Conservation (phyloP, 92 coral and sea anemone genomes). For the Bergia sp. region DNA sequence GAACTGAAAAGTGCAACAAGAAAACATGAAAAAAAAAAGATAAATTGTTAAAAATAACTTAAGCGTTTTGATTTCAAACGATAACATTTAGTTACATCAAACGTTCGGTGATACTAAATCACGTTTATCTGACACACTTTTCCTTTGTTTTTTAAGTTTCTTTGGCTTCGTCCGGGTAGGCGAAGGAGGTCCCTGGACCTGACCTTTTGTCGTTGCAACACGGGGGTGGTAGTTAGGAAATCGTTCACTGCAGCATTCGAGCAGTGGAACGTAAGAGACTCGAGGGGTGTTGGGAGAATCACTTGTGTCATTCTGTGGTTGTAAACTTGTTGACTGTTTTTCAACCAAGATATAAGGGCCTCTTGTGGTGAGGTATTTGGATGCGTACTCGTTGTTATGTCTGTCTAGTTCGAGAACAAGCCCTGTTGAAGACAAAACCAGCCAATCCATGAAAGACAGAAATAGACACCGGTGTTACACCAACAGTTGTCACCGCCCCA, state of each 20-base stretch:
- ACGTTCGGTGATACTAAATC: slow-evolving; percentile 11
- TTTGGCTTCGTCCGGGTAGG: slow-evolving; percentile 26
- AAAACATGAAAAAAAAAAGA: too few species aligned
- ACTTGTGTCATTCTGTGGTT: slow-evolving; percentile 55
- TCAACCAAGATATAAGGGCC: slow-evolving; percentile 90
- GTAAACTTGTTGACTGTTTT: slow-evolving; percentile 57
- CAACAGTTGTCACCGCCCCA: too few species aligned
- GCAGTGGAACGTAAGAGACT: slow-evolving; percentile 80
- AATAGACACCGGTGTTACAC: too few species aligned
- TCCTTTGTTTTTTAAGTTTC: slow-evolving; percentile 51
- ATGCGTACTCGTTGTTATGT: slow-evolving; percentile 83
- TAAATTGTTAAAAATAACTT: too few species aligned
- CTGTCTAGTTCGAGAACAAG: slow-evolving; percentile 84
- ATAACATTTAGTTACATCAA: neutral
- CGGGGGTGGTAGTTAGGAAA: slow-evolving; percentile 82
- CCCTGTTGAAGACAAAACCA: slow-evolving; percentile 54
- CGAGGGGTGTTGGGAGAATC: slow-evolving; percentile 56
- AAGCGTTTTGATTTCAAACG: too few species aligned
- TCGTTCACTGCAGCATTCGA: slow-evolving; percentile 69
- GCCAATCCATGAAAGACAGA: neutral
- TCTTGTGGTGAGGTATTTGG: slow-evolving; percentile 73
- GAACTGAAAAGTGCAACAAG: too few species aligned
- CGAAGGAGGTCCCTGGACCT: slow-evolving; percentile 24
- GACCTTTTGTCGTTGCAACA: slow-evolving; percentile 52
- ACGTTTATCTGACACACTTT: slow-evolving; percentile 25